A percentile compares a stretch with the other conserved stretches of the same genome.
These are phyloP conservation scores for Parnassius smintheus DNA, from an alignment of 2,888 invertebrate species.

Conservation along the genomic window DNA sequence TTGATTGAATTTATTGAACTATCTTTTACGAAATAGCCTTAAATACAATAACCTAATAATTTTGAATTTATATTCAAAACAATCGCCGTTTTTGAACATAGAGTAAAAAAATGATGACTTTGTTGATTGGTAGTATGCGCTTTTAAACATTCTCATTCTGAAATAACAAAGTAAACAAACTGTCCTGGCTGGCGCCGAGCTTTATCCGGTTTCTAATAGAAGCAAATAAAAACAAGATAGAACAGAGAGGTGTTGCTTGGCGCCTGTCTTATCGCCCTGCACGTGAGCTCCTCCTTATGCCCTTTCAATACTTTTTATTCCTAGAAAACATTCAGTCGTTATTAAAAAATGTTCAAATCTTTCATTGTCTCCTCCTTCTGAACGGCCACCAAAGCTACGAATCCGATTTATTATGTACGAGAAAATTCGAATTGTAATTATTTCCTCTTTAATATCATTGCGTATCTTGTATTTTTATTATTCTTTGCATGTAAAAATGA, in stretches of 20 bases:
- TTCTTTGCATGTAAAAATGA: slow-evolving; percentile 42
- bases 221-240: slow-evolving; percentile 49
- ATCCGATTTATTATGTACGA: no score
- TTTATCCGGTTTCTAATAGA: slow-evolving; percentile 33
- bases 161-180: slow-evolving; percentile 27
- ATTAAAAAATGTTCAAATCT: slow-evolving; percentile 6
- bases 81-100: background rate
- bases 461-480: slow-evolving; percentile 9
- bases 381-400: background rate
- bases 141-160: background rate
- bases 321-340: slow-evolving; percentile 54
- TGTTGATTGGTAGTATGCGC: background rate
- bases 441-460: slow-evolving; percentile 1
- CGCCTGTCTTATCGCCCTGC: slow-evolving; percentile 66
- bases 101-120: no score
- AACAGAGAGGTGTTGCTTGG: slow-evolving; percentile 50
- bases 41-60: no score
- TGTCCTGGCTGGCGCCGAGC: slow-evolving; percentile 55
- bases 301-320: slow-evolving; percentile 53
- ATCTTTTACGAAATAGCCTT: no score
- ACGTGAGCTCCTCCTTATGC: slow-evolving; percentile 56
- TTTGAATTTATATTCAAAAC: background rate
- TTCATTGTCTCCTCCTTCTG: slow-evolving; percentile 2
- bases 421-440: slow-evolving; percentile 16
- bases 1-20: no score